Percentiles rank a stretch among this genome's conserved stretches.
phyloP scores from a whole-genome alignment of 2,888 invertebrate species.

The Lycaena phlaeas region DNA sequence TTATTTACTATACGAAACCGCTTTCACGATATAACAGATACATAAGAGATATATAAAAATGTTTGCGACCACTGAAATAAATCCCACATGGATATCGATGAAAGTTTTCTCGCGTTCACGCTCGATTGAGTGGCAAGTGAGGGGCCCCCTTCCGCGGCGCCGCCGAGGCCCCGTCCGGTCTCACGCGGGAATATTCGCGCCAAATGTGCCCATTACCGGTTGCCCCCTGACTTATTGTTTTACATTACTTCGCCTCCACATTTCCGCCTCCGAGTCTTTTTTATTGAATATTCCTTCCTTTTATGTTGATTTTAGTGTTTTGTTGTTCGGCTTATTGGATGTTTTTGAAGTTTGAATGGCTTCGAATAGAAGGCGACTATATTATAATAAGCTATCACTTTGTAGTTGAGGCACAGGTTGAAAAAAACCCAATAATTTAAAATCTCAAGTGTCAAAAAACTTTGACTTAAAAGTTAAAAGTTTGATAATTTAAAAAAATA shows the following conservation, averaged over 20 bases:
- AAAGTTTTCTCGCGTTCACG: conserved; percentile 24
- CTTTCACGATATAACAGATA: too few relatives aligned
- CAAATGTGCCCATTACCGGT: conserved; percentile 16
- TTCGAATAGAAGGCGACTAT: too few relatives aligned
- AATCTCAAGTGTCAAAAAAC: too few relatives aligned
- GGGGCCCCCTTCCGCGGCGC: conserved; percentile 45
- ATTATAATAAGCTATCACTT: too few relatives aligned
- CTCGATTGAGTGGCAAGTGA: conserved; percentile 32
- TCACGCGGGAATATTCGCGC: conserved; percentile 16
- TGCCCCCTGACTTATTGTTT: conserved; percentile 14
- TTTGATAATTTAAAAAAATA: too few relatives aligned
- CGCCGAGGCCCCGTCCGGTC: conserved; percentile 54
- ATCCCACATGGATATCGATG: conserved; percentile 6
- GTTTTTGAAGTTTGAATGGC: too few relatives aligned
- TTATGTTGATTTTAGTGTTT: too few relatives aligned
- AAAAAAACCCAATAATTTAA: too few relatives aligned
- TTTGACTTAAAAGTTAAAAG: too few relatives aligned
- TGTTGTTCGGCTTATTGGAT: too few relatives aligned
- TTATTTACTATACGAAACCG: too few relatives aligned
- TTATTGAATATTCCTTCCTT: conserved; percentile 9
- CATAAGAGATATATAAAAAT: conserved; percentile 6
- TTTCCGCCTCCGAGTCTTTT: conserved; percentile 2
- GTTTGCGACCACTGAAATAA: not conserved
- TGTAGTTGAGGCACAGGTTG: too few relatives aligned
- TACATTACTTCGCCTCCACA: conserved; percentile 10